phyloP scores from a whole-genome alignment of 1,140 invertebrate genomes.

The Orchestia grillus region DNA sequence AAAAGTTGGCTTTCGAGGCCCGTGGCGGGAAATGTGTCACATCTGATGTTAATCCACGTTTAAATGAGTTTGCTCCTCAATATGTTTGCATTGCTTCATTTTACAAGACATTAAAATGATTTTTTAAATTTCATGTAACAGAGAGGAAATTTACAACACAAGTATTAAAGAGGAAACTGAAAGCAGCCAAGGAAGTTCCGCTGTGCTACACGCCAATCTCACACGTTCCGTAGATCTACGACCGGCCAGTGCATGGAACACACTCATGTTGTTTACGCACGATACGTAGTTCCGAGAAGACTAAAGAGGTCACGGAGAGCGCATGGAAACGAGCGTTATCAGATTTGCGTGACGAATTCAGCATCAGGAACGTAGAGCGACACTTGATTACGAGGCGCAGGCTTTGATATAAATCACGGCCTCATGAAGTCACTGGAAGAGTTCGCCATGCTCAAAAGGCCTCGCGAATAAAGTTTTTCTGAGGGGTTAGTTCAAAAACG shows the following conservation, averaged over 20 bases:
- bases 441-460: neutral
- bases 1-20: too few species aligned
- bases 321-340: neutral
- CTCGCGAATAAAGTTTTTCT: neutral
- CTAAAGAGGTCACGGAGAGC: neutral
- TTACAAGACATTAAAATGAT: too few species aligned
- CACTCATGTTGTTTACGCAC: neutral
- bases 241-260: neutral
- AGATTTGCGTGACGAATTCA: slow-evolving; percentile 13
- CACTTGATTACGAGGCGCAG: slow-evolving; percentile 14
- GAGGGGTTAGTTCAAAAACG: neutral
- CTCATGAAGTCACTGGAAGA: neutral
- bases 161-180: too few species aligned
- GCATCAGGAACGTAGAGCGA: neutral
- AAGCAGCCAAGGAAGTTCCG: too few species aligned
- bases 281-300: neutral
- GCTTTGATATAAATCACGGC: neutral
- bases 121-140: too few species aligned
- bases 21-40: too few species aligned
- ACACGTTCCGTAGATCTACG: neutral
- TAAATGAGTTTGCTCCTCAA: too few species aligned
- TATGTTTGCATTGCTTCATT: too few species aligned
- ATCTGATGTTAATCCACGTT: too few species aligned
- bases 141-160: too few species aligned
- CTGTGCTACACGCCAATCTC: too few species aligned